Conservation (phyloP, 1,140 invertebrate genomes). For the Saccostrea glomerata region DNA sequence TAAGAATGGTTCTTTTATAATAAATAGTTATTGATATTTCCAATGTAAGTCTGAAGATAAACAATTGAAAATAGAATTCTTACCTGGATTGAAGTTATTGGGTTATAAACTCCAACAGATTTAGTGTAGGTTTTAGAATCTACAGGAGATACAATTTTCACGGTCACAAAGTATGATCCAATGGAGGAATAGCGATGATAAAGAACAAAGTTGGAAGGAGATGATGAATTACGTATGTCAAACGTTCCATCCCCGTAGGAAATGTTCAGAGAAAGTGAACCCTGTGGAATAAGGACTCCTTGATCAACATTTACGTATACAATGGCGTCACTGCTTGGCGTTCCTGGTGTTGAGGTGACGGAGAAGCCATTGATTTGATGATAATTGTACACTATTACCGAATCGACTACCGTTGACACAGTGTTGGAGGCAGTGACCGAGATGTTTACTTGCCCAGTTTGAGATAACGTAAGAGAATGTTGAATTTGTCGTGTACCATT, state of each 20-base stretch:
- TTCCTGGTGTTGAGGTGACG: background rate
- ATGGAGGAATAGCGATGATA: background rate
- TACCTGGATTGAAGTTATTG: background rate
- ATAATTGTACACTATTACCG: background rate
- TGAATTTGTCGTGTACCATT: background rate
- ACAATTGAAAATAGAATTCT: background rate
- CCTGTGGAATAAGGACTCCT: background rate
- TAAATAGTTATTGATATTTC: background rate
- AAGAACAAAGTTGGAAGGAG: background rate
- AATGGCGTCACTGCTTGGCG: background rate
- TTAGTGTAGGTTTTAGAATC: background rate
- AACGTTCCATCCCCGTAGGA: background rate
- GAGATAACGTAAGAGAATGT: background rate
- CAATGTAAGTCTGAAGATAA: background rate
- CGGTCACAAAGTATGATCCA: background rate
- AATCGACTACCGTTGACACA: background rate
- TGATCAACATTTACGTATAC: background rate
- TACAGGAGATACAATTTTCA: background rate
- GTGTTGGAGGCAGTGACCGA: background rate
- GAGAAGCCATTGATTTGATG: background rate
- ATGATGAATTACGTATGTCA: background rate
- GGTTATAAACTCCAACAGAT: background rate
- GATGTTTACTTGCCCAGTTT: background rate
- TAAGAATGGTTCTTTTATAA: background rate
- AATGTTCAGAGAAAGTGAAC: background rate